A percentile compares a stretch with the other conserved stretches of the same genome.
phyloP scores from a whole-genome alignment of 2,888 invertebrate species.

The Drosophila antonietae region DNA sequence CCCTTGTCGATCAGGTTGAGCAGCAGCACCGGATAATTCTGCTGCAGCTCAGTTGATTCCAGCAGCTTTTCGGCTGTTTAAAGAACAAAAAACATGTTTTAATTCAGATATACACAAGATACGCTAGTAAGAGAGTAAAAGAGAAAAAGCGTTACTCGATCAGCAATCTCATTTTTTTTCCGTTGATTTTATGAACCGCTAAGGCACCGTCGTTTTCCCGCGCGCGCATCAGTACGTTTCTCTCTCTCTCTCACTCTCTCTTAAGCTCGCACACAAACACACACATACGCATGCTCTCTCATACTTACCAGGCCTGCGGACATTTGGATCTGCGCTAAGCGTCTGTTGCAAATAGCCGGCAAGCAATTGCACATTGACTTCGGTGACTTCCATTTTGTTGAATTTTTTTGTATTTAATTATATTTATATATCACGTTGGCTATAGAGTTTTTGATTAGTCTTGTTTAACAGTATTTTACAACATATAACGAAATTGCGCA shows the following conservation, averaged over 20 bases:
- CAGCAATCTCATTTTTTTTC: conserved; percentile 1
- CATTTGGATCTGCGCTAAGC: conserved; percentile 91
- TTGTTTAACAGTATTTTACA: conserved; percentile 40
- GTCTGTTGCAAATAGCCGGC: conserved; percentile 95
- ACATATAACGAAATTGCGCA: conserved; percentile 52
- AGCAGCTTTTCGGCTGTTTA: conserved; percentile 95
- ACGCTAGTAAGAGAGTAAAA: background rate
- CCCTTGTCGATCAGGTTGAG: conserved; percentile 94
- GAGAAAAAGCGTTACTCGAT: background rate
- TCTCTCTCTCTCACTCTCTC: conserved; percentile 14
- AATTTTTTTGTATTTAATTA: conserved; percentile 2
- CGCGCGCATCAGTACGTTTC: conserved; percentile 38
- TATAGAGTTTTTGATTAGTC: conserved; percentile 25
- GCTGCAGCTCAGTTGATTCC: conserved; percentile 94
- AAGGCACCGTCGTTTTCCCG: conserved; percentile 58
- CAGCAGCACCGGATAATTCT: conserved; percentile 94
- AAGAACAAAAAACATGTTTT: conserved; percentile 1
- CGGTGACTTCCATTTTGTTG: conserved; percentile 93
- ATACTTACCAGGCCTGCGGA: conserved; percentile 92
- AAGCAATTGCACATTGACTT: conserved; percentile 92
- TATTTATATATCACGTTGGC: conserved; percentile 25
- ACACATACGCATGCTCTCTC: conserved; percentile 25
- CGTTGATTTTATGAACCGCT: conserved; percentile 12
- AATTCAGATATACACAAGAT: background rate
- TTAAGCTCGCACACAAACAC: conserved; percentile 2